Evolutionary conservation across 2,797 vertebrate genomes (phyloP).

Genomic region (Myotis daubentonii): DNA sequence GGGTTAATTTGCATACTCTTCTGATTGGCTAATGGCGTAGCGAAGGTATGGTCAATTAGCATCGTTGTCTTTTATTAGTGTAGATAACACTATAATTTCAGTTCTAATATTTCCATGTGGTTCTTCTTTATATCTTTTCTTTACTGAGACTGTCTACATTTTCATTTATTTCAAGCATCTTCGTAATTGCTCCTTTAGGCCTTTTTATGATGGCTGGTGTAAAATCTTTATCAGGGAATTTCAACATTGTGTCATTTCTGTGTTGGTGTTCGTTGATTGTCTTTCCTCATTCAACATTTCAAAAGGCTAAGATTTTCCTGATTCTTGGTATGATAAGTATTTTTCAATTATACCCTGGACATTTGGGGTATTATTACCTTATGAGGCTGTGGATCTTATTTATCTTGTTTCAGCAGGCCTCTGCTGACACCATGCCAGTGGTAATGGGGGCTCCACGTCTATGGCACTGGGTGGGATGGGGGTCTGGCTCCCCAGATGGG

Average conservation of each 20-base stretch:
- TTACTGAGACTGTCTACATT: neutral
- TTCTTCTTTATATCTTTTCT: neutral
- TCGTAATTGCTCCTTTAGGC: neutral
- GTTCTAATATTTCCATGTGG: neutral
- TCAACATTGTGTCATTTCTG: neutral
- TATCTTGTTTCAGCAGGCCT: neutral
- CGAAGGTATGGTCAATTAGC: no score
- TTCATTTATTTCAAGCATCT: neutral
- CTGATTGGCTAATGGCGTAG: no score
- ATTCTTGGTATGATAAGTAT: neutral
- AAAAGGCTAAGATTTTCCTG: neutral
- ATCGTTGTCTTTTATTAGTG: no score
- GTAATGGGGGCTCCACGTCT: neutral
- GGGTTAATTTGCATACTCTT: no score
- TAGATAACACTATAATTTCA: neutral
- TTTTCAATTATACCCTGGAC: neutral
- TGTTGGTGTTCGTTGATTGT: neutral
- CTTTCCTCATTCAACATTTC: neutral
- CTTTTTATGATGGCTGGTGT: no score
- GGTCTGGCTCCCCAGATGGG: neutral
- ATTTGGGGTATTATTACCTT: neutral
- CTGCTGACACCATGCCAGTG: fast-evolving
- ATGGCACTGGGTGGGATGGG: neutral
- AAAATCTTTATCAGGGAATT: neutral
- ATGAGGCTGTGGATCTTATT: neutral